Conservation (phyloP, 2,797 vertebrate genomes). For the Avahi laniger region DNA sequence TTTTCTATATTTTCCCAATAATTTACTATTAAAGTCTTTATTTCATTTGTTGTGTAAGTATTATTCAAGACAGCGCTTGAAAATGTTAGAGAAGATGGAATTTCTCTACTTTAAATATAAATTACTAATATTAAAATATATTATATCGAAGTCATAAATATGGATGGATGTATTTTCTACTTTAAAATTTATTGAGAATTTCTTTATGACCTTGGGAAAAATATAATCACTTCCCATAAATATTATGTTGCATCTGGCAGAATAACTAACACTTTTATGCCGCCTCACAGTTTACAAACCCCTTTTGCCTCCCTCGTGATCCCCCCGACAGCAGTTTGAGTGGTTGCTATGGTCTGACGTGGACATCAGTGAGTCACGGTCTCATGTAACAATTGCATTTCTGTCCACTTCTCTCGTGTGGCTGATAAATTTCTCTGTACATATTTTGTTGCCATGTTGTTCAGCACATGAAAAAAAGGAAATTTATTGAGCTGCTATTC, state of each 20-base stretch:
- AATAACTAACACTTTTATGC: neutral
- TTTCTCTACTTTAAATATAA: neutral
- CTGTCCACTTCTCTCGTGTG: neutral
- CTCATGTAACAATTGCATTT: fast-evolving
- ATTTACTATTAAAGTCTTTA: neutral
- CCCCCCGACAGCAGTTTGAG: neutral
- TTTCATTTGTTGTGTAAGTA: neutral
- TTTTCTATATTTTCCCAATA: slow-evolving; percentile 5
- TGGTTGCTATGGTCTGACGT: fast-evolving
- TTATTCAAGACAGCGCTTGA: neutral
- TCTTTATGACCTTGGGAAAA: slow-evolving; percentile 10
- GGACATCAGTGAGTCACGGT: neutral
- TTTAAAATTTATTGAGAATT: slow-evolving; percentile 23
- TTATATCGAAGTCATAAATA: slow-evolving; percentile 15
- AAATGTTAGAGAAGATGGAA: neutral
- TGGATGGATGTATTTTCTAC: neutral
- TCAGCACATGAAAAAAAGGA: neutral
- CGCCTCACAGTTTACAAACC: fast-evolving
- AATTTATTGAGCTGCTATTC: neutral
- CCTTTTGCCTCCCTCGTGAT: fast-evolving
- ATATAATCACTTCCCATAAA: slow-evolving; percentile 3
- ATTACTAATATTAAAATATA: neutral
- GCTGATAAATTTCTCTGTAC: neutral
- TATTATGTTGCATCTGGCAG: neutral
- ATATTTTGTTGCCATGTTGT: neutral